A percentile compares a stretch with the other conserved stretches of the same genome.
phyloP scores from a whole-genome alignment of 2,797 vertebrate genomes.

The Carduelis carduelis region DNA sequence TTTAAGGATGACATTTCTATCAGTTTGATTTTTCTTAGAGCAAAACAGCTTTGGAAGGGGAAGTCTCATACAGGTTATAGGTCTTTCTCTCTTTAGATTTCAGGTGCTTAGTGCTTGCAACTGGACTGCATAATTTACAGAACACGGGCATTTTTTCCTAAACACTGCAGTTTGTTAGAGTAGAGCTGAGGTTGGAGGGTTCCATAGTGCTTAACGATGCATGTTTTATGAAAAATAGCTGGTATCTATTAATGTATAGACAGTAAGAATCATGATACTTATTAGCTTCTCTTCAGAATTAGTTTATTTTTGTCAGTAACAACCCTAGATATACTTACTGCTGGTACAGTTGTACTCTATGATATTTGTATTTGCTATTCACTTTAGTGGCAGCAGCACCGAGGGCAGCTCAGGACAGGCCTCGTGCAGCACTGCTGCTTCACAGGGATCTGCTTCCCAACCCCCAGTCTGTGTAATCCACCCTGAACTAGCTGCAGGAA shows the following conservation, averaged over 20 bases:
- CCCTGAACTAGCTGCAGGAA: conserved; percentile 50
- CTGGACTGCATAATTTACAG: conserved; percentile 80
- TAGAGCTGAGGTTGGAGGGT: conserved; percentile 82
- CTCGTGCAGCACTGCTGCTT: conserved; percentile 67
- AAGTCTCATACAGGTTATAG: conserved; percentile 77
- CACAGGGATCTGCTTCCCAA: conserved; percentile 47
- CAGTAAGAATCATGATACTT: conserved; percentile 88
- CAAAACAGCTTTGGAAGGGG: conserved; percentile 72
- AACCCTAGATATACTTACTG: conserved; percentile 94
- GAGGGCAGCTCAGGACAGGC: conserved; percentile 86
- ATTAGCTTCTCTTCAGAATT: conserved; percentile 86
- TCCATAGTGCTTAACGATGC: conserved; percentile 87
- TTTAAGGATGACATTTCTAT: conserved; percentile 74
- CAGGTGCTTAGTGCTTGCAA: conserved; percentile 80
- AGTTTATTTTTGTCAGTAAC: conserved; percentile 92
- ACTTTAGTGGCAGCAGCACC: conserved; percentile 78
- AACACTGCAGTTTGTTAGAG: conserved; percentile 85
- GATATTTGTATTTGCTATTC: conserved; percentile 80
- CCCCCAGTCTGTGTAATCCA: neutral
- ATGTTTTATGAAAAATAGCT: conserved; percentile 92
- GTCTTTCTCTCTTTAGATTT: conserved; percentile 78
- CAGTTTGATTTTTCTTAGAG: conserved; percentile 68
- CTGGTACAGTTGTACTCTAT: conserved; percentile 97
- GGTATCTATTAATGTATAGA: conserved; percentile 98
- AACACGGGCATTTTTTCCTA: conserved; percentile 79